phyloP scores from a whole-genome alignment of 2,113 vertebrate species.

The Bos taurus region DNA sequence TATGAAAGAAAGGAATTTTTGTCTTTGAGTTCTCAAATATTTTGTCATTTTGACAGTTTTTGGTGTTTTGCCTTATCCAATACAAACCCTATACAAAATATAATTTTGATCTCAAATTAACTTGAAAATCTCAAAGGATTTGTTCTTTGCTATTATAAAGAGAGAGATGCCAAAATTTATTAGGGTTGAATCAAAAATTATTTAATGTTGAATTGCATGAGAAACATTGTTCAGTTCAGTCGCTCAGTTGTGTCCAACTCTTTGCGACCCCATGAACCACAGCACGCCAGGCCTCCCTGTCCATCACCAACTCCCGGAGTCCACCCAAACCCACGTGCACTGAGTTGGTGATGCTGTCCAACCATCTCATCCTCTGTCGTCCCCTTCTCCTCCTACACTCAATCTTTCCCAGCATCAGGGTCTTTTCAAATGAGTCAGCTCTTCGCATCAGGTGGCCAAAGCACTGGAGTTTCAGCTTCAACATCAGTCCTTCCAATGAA shows the following conservation, averaged over 20 bases:
- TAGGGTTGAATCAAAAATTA: neutral
- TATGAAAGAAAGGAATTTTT: neutral
- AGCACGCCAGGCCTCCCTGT: too few relatives aligned
- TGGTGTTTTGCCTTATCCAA: neutral
- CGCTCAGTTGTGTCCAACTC: accelerated
- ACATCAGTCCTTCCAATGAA: too few relatives aligned
- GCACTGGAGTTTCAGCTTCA: too few relatives aligned
- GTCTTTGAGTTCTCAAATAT: neutral
- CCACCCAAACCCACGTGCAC: too few relatives aligned
- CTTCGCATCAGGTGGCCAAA: too few relatives aligned
- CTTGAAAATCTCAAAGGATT: neutral
- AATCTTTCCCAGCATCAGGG: too few relatives aligned
- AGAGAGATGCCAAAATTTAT: neutral
- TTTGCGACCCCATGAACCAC: too few relatives aligned
- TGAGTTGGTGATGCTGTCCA: too few relatives aligned
- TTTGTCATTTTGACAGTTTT: neutral
- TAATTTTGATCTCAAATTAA: neutral
- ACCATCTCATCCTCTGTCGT: too few relatives aligned
- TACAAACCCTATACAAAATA: neutral
- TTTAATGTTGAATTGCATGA: neutral
- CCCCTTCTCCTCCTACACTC: too few relatives aligned
- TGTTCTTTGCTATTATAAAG: neutral
- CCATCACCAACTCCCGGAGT: too few relatives aligned
- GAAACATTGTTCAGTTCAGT: neutral
- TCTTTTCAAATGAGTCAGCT: too few relatives aligned